Evolutionary conservation across 2,888 invertebrate genomes (phyloP).

Genomic region (Eupeodes luniger): DNA sequence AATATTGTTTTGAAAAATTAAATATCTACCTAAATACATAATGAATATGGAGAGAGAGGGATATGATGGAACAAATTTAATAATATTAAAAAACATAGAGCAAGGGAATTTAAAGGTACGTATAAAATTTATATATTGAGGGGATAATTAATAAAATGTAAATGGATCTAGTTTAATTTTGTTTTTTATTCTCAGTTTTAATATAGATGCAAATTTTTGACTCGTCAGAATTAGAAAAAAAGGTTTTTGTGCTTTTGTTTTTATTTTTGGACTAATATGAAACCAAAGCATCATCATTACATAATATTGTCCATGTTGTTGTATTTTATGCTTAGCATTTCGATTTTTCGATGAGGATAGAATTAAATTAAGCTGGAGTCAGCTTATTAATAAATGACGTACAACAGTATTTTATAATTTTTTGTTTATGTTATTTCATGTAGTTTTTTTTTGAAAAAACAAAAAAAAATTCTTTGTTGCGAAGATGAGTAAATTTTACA

Average conservation of each 20-base stretch:
- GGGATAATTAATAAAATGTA: constrained; percentile 2
- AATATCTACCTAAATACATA: background rate
- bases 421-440: too few relatives aligned
- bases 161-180: background rate
- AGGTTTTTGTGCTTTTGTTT: background rate
- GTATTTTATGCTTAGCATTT: too few relatives aligned
- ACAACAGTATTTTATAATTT: too few relatives aligned
- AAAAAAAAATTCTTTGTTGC: too few relatives aligned
- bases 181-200: background rate
- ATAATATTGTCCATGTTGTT: too few relatives aligned
- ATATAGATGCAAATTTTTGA: constrained; percentile 2
- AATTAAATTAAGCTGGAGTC: too few relatives aligned
- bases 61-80: background rate
- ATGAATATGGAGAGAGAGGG: background rate
- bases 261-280: background rate
- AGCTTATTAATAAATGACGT: too few relatives aligned
- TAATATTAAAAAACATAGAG: background rate
- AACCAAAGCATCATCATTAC: too few relatives aligned
- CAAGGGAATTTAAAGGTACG: background rate
- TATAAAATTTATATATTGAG: background rate
- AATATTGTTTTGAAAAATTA: background rate
- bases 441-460: too few relatives aligned
- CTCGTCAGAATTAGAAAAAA: background rate
- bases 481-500: too few relatives aligned
- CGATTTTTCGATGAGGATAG: too few relatives aligned